Evolutionary conservation across 2,888 invertebrate species (phyloP), one percentile per base, ranked within the genome.

Genomic region (Dichetophora obliterata): DNA sequence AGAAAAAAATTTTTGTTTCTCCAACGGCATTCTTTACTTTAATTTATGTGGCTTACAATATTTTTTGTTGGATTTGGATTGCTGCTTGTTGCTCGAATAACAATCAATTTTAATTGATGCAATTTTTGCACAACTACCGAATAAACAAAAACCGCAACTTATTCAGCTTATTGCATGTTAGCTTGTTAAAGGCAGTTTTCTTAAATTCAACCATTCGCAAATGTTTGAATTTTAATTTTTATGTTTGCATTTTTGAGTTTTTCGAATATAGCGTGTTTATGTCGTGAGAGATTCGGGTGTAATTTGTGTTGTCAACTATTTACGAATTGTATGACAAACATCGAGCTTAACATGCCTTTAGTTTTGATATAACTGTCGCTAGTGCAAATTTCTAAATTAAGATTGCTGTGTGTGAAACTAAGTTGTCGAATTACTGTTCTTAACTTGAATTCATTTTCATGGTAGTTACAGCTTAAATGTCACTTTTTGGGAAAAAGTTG

Each of bases 31-130:
- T 69, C 34, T 22, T 57, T 11, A 14, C 52, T 71, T 37, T 43
- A 37, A 22, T 68, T 8, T 68, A 63, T 34, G n/a, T n/a, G 48
- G 22, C 11, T 19, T 24, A n/a, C 65, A 65, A 65, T 34, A 19
- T 63, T 24, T 63, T 24, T 34, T 31, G 24, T 34, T n/a, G 48
- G 6, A n/a, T 50, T 27, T 27, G 48, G 31, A 4, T 2, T 48
- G 72, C 8, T 16, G 43, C 48, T 31, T 14, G 19, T 63, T 63
- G 31, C 31, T 63, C 19, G 19, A 61, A 61, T 59, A 48, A 52
- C 27, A 50, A 73, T 34, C 50, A 61, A 73, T 73, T 73, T 63
- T 73, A 50, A 63, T 63, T 63, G 73, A 73, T 73, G 63, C 52
- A 31, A 63, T 72, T 70, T 59, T 72, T 72, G 61, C 61, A 61